Base-by-base conservation (phyloP, 2,888 invertebrate species). In the Caenorhabditis sp. region DNA sequence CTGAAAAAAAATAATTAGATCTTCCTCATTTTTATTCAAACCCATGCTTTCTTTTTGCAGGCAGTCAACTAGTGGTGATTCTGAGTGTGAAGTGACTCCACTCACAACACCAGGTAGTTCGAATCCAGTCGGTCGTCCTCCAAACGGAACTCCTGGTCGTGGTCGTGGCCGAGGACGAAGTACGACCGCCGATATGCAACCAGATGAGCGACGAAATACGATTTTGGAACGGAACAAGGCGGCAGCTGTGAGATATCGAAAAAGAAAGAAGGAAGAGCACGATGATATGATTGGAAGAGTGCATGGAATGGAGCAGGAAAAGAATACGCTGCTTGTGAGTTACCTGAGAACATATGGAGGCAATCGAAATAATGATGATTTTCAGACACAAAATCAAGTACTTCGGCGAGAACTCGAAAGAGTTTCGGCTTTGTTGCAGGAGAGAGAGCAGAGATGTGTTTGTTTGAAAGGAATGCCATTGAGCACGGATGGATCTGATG, bases 211-310 rank as follows among this genome's bases (percentile, higher is more conserved):
- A 17, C 50, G 76, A 17, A 69, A 69, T 49, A 73, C 73, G 14
- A 73, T 73, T 26, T 57, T 73, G 17, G 87, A 87, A 70, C 63
- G 87, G 43, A 87, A 87, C 66, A 87, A 86, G 78, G 87, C 87
- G 7, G 87, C 87, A 7, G 87, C 87, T 4, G 87, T 87, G 7
- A 67, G 87, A 60, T 87, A 85, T 56, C 74, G 86, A 12, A 87
- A 87, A 71, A 63, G 87, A 62, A 87, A 87, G 82, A 87, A 87
- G 86, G 87, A 87, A 64, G 87, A 87, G 59, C 87, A 87, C 71
- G 87, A 87, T 63, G 85, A 83, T 60, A 83, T 81, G 83, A 80
- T 87, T 56, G 77, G 77, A 17, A 65, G 85, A 26, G 86, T 85
- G n/a, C 83, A 82, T 57, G 68, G 58, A 12, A 67, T 87, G 36